These are phyloP conservation scores for Tipula unca DNA, from an alignment of 2,888 invertebrate genomes.

Conservation along the genomic window DNA sequence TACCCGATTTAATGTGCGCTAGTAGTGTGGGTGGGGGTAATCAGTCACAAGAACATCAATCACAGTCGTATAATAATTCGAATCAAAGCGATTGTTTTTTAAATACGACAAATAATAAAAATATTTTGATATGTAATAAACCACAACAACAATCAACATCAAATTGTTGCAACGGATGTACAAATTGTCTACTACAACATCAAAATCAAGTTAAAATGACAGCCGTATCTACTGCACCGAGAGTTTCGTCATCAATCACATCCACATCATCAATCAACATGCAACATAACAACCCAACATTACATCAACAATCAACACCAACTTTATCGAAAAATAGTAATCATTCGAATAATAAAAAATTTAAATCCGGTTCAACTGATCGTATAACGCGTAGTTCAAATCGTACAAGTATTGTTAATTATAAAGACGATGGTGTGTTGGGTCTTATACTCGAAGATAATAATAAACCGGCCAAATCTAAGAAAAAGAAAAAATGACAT, in stretches of 20 bases:
- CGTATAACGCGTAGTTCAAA: constrained; percentile 25
- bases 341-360: constrained; percentile 19
- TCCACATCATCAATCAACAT: neutral
- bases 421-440: constrained; percentile 23
- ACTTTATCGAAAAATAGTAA: neutral
- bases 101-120: neutral
- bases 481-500: neutral
- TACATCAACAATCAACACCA: neutral
- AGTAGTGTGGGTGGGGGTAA: neutral
- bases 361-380: constrained; percentile 23
- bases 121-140: neutral
- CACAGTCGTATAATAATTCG: neutral
- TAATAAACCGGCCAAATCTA: neutral
- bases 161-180: neutral
- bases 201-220: neutral
- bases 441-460: neutral
- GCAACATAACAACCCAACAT: neutral
- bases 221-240: neutral
- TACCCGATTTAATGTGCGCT: constrained; percentile 21
- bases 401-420: constrained; percentile 24
- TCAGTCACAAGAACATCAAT: neutral
- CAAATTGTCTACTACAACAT: neutral
- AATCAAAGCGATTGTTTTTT: neutral
- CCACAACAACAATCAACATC: neutral
- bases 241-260: neutral